Percentiles rank a stretch among this genome's conserved stretches.
These are phyloP conservation scores for Nothoprocta pentlandii DNA, from an alignment of 2,113 vertebrate species.

Conservation along the genomic window DNA sequence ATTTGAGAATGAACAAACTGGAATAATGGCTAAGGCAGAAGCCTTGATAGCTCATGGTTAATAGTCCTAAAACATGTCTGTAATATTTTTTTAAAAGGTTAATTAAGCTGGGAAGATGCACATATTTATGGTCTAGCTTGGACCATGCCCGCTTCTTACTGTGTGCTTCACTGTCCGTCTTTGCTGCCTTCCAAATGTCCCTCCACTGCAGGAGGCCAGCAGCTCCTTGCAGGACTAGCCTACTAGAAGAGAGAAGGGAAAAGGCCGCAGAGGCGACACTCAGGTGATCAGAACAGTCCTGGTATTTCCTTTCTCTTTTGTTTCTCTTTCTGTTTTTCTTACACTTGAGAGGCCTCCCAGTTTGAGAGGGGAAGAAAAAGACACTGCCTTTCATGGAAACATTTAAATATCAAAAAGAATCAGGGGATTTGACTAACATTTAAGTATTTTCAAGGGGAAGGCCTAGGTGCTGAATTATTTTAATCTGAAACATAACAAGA, in stretches of 20 bases:
- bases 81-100: background rate
- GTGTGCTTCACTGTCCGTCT: background rate
- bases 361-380: background rate
- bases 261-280: background rate
- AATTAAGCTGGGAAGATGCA: background rate
- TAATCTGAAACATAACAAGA: background rate
- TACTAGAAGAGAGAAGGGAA: background rate
- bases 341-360: fast-evolving
- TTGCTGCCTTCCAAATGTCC: background rate
- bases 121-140: background rate
- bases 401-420: background rate
- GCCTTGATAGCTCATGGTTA: background rate
- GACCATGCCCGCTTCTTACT: background rate
- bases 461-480: background rate
- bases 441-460: background rate
- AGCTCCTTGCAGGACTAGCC: background rate
- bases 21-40: background rate
- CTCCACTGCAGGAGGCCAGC: background rate
- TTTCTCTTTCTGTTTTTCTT: background rate
- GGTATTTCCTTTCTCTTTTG: background rate
- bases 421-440: background rate
- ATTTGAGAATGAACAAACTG: background rate
- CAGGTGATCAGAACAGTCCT: background rate
- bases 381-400: background rate
- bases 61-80: background rate